Conservation (phyloP, 2,888 invertebrate genomes). For the Diadegma fenestrale region DNA sequence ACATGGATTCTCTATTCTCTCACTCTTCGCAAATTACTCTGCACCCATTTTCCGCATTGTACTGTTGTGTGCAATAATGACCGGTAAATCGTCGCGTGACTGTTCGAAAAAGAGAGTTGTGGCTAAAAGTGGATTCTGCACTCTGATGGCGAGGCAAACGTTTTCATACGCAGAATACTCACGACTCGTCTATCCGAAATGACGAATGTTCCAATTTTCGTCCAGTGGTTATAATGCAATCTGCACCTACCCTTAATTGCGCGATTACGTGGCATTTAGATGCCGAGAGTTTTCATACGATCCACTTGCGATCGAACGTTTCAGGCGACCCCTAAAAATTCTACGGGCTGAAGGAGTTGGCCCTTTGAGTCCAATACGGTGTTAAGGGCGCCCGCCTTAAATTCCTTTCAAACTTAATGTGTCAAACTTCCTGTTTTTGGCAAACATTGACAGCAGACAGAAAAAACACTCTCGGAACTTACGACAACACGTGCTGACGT, state of each 20-base stretch:
- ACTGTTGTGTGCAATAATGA: slow-evolving; percentile 70
- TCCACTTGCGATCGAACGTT: background rate
- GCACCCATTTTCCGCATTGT: slow-evolving; percentile 64
- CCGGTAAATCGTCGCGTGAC: slow-evolving; percentile 64
- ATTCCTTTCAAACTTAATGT: background rate
- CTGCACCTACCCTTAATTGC: background rate
- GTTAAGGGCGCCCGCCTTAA: background rate
- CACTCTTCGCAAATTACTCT: slow-evolving; percentile 62
- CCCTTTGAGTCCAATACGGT: background rate
- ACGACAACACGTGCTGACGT: slow-evolving; percentile 26
- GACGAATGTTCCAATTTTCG: background rate
- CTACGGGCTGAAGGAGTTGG: background rate
- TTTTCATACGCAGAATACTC: background rate
- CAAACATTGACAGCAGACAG: background rate
- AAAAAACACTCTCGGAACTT: background rate
- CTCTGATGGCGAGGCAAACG: background rate
- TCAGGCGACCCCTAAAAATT: background rate
- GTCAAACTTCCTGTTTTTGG: background rate
- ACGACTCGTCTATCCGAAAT: background rate
- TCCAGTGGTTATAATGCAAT: slow-evolving; percentile 2
- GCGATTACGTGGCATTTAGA: background rate
- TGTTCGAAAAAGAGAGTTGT: slow-evolving; percentile 8
- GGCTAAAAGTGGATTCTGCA: slow-evolving; percentile 2
- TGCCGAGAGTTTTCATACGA: background rate
- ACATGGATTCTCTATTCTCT: slow-evolving; percentile 55